phyloP scores from a whole-genome alignment of 1,140 invertebrate species.

The Drosophila kepulauana region DNA sequence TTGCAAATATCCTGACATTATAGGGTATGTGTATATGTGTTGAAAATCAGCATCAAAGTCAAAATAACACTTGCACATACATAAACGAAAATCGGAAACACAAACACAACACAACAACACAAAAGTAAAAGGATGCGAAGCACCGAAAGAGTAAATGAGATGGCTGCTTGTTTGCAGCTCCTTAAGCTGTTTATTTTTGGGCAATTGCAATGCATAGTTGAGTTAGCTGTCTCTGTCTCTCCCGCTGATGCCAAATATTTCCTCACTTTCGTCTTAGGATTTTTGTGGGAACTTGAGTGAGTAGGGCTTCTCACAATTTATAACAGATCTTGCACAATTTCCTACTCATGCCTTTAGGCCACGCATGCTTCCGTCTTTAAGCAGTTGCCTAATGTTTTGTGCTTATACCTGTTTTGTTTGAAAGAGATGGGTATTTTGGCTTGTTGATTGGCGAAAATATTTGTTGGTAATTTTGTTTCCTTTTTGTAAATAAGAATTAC shows the following conservation, averaged over 20 bases:
- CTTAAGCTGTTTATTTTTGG: too few relatives aligned
- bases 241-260: background rate
- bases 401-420: too few relatives aligned
- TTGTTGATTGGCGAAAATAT: too few relatives aligned
- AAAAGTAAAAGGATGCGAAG: background rate
- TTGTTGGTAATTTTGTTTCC: too few relatives aligned
- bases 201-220: too few relatives aligned
- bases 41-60: constrained; percentile 17
- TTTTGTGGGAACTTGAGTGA: background rate
- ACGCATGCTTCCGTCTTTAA: constrained; percentile 44
- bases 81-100: constrained; percentile 8
- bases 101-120: background rate
- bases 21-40: background rate
- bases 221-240: background rate
- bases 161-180: too few relatives aligned
- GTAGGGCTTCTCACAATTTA: constrained; percentile 52
- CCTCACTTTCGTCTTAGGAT: too few relatives aligned
- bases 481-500: too few relatives aligned
- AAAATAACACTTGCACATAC: constrained; percentile 13
- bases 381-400: constrained; percentile 17
- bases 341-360: constrained; percentile 30
- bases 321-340: constrained; percentile 51
- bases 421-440: too few relatives aligned
- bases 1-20: background rate
- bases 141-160: background rate